These are phyloP conservation scores for Hyles vespertilio DNA, from an alignment of 1,140 invertebrate genomes.

Conservation along the genomic window DNA sequence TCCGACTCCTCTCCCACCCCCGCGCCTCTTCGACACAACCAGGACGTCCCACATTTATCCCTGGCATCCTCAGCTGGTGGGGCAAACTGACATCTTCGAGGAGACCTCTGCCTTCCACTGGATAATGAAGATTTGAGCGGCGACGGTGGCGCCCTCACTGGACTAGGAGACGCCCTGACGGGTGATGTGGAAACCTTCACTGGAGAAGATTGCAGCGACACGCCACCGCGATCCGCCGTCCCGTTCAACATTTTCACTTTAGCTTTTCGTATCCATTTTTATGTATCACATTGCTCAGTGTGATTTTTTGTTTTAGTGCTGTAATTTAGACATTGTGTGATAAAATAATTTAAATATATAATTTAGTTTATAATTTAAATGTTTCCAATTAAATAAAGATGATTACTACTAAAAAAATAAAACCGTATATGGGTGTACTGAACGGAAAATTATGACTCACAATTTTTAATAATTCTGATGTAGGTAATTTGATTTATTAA, in stretches of 20 bases:
- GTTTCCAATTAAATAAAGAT: too few species aligned
- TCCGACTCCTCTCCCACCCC: conserved; percentile 51
- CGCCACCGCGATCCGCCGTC: conserved; percentile 35
- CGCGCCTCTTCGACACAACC: conserved; percentile 75
- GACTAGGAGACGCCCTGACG: conserved; percentile 52
- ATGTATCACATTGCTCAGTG: conserved; percentile 2
- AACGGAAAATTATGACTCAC: too few species aligned
- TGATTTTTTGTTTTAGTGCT: background rate
- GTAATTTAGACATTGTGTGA: too few species aligned
- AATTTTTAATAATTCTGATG: too few species aligned
- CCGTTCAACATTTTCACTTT: conserved; percentile 48
- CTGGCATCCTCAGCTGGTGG: conserved; percentile 48
- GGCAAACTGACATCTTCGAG: conserved; percentile 58
- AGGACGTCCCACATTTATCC: conserved; percentile 75
- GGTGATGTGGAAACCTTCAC: conserved; percentile 56
- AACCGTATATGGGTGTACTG: too few species aligned
- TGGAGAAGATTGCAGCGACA: conserved; percentile 54
- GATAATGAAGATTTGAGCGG: conserved; percentile 60
- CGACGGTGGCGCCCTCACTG: conserved; percentile 51
- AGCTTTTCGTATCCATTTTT: conserved; percentile 3
- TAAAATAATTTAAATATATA: too few species aligned
- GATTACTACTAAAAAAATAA: too few species aligned
- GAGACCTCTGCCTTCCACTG: conserved; percentile 45
- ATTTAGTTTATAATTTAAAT: too few species aligned
- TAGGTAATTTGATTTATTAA: too few species aligned